These are phyloP conservation scores for Dryadula phaetusa DNA, from an alignment of 2,888 invertebrate species.

Conservation along the genomic window DNA sequence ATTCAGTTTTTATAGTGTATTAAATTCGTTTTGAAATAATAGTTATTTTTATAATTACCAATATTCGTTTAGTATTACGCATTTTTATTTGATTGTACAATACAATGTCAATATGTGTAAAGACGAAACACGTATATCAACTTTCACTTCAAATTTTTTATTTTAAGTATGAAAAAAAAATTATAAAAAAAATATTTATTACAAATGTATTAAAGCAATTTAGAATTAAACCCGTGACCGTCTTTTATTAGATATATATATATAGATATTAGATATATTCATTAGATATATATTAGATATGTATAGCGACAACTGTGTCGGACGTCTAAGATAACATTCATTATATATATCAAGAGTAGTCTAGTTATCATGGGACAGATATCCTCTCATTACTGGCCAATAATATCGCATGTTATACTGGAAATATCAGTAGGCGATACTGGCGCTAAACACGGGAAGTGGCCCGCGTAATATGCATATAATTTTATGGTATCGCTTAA, in stretches of 20 bases:
- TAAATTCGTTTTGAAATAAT: too few species aligned
- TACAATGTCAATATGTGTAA: too few species aligned
- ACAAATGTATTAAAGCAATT: not conserved
- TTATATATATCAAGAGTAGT: slow-evolving; percentile 59
- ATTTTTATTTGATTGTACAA: too few species aligned
- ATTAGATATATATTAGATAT: too few species aligned
- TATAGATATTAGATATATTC: too few species aligned
- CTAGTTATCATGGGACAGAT: slow-evolving; percentile 76
- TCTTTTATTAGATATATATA: not conserved
- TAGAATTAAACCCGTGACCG: slow-evolving; percentile 23
- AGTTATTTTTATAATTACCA: too few species aligned
- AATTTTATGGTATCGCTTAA: slow-evolving; percentile 28
- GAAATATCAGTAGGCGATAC: slow-evolving; percentile 31
- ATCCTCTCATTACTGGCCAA: slow-evolving; percentile 76
- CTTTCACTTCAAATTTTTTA: too few species aligned
- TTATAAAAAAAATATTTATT: not conserved
- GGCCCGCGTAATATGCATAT: slow-evolving; percentile 27
- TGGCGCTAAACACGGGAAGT: slow-evolving; percentile 46
- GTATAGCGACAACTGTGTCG: slow-evolving; percentile 40
- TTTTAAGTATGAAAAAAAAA: not conserved
- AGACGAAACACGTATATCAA: too few species aligned
- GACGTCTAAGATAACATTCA: slow-evolving; percentile 50
- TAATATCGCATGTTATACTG: slow-evolving; percentile 66
- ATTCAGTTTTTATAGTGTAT: too few species aligned
- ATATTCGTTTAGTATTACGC: too few species aligned